Evolutionary conservation across 2,797 vertebrate genomes (phyloP).

Genomic region (Rachycentron canadum): DNA sequence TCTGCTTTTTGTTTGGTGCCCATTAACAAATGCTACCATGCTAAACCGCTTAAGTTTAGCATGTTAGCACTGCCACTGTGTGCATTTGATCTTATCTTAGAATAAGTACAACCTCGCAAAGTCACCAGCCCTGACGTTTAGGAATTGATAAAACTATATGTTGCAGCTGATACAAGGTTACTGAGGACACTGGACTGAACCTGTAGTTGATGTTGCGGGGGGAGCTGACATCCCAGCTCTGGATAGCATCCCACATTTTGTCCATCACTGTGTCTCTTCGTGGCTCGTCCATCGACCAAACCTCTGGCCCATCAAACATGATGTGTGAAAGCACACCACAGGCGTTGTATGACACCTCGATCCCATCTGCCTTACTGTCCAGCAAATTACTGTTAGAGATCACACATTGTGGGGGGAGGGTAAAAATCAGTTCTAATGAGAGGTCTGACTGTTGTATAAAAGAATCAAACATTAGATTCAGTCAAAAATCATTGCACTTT

Average conservation of each 20-base stretch:
- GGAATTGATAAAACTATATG: no score
- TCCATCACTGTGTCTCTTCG: slow-evolving; percentile 90
- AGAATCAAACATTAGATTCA: not conserved
- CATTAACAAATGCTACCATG: no score
- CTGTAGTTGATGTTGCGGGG: slow-evolving; percentile 99
- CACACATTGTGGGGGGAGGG: not conserved
- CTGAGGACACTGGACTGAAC: slow-evolving; percentile 67
- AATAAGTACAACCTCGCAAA: not conserved
- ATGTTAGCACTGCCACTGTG: not conserved
- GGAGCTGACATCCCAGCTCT: slow-evolving; percentile 97
- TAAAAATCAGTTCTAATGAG: not conserved
- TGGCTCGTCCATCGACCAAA: slow-evolving; percentile 93
- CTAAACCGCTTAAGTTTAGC: no score
- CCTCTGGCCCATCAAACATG: slow-evolving; percentile 95
- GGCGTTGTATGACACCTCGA: slow-evolving; percentile 98
- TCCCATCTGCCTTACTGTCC: slow-evolving; percentile 97
- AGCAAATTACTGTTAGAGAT: slow-evolving; percentile 89
- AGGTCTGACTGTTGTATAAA: not conserved
- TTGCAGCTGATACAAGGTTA: no score
- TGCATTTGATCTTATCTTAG: not conserved
- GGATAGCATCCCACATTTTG: slow-evolving; percentile 97
- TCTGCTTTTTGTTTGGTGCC: no score
- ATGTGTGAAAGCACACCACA: slow-evolving; percentile 98
- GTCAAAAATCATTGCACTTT: no score
- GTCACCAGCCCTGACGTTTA: not conserved